A percentile compares a stretch with the other conserved stretches of the same genome.
Evolutionary conservation across 1,140 invertebrate species (phyloP).

Genomic region (Drosophila sproati): DNA sequence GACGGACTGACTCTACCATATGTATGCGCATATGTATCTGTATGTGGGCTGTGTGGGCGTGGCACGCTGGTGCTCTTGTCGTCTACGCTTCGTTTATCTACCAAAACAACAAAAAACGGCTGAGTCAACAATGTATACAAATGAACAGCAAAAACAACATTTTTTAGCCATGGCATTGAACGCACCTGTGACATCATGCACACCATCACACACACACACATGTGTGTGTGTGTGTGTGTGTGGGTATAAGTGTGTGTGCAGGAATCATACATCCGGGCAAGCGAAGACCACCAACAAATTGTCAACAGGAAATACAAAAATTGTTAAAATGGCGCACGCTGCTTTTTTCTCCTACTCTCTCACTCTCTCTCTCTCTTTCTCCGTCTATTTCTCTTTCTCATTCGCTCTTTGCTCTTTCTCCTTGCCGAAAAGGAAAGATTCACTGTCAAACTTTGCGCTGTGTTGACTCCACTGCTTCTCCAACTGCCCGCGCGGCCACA

Average conservation of each 20-base stretch:
- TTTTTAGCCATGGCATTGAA: conserved; percentile 66
- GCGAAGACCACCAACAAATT: conserved; percentile 71
- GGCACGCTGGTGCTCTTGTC: conserved; percentile 9
- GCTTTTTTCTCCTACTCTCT: conserved; percentile 3
- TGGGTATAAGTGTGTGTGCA: conserved; percentile 38
- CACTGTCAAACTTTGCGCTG: conserved; percentile 22
- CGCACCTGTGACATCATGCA: conserved; percentile 79
- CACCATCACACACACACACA: conserved; percentile 55
- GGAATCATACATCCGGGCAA: conserved; percentile 45
- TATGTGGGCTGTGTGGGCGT: conserved; percentile 29
- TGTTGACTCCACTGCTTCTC: background rate
- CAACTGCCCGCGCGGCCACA: background rate
- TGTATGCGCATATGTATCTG: conserved; percentile 1
- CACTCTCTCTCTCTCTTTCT: background rate
- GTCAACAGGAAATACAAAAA: conserved; percentile 79
- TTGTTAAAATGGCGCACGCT: conserved; percentile 48
- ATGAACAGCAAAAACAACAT: conserved; percentile 23
- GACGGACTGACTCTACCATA: conserved; percentile 51
- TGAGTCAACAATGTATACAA: conserved; percentile 66
- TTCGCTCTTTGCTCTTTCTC: background rate
- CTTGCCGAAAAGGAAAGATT: conserved; percentile 18
- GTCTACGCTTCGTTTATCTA: conserved; percentile 76
- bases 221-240: conserved; percentile 50
- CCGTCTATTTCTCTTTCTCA: background rate
- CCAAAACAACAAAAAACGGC: conserved; percentile 66